These are phyloP conservation scores for Drosophila suzukii DNA, from an alignment of 1,140 invertebrate species.

Conservation along the genomic window DNA sequence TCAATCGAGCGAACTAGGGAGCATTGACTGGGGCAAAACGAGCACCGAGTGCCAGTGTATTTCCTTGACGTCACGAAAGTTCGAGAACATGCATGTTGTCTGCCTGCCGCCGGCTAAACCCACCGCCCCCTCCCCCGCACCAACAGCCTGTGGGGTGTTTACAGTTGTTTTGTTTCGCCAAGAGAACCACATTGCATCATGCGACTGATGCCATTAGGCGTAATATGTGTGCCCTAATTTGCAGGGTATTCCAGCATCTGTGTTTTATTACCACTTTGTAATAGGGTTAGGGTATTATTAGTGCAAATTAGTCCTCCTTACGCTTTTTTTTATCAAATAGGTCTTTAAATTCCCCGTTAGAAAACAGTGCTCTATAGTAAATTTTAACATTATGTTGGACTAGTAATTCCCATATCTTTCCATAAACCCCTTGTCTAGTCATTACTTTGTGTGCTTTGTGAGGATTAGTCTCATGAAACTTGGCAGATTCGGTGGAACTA, in stretches of 20 bases:
- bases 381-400: background rate
- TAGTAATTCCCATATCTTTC: too few relatives aligned
- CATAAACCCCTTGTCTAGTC: too few relatives aligned
- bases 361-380: too few relatives aligned
- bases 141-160: constrained; percentile 15
- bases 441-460: background rate
- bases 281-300: background rate
- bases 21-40: constrained; percentile 33
- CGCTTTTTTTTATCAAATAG: background rate
- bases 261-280: background rate
- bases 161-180: constrained; percentile 38
- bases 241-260: constrained; percentile 28
- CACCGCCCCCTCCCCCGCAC: background rate
- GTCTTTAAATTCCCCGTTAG: background rate
- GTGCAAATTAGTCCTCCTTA: background rate
- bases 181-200: constrained; percentile 41
- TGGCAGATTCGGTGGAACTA: background rate
- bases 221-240: constrained; percentile 34
- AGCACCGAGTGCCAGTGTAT: constrained; percentile 19
- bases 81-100: constrained; percentile 39
- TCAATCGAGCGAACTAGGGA: constrained; percentile 33
- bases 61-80: constrained; percentile 39
- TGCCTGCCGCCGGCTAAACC: constrained; percentile 21
- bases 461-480: background rate
- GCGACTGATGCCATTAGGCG: constrained; percentile 9